Conservation (phyloP, 1,140 invertebrate species). For the Meloidogyne chitwoodi region DNA sequence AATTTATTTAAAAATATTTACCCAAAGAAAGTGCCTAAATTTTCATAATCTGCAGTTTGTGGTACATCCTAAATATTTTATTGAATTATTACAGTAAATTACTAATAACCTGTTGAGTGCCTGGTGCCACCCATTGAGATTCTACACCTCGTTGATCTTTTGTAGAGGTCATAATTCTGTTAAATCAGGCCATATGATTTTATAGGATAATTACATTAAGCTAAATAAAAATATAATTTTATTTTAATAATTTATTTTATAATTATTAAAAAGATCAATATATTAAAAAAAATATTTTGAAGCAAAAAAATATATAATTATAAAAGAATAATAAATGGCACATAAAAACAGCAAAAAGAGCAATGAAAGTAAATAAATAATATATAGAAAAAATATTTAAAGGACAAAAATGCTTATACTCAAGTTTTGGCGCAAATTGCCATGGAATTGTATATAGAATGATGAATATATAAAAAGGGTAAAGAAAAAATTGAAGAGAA, state of each 20-base stretch:
- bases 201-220: too few species aligned
- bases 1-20: constrained; percentile 2
- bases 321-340: background rate
- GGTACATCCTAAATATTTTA: constrained; percentile 54
- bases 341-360: background rate
- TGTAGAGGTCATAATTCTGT: constrained; percentile 21
- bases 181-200: background rate
- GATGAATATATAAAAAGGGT: background rate
- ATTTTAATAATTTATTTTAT: too few species aligned
- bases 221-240: too few species aligned
- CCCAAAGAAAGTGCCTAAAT: constrained; percentile 59
- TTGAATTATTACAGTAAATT: background rate
- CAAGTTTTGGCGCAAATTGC: constrained; percentile 18
- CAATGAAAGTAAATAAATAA: background rate
- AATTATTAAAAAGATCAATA: background rate
- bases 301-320: constrained; percentile 5
- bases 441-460: constrained; percentile 17
- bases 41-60: constrained; percentile 56
- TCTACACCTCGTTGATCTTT: constrained; percentile 52
- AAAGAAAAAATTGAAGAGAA: background rate
- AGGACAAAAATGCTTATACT: background rate
- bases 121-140: constrained; percentile 58
- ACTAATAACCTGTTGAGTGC: constrained; percentile 50
- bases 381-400: background rate
- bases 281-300: background rate